These are phyloP conservation scores for Sus scrofa DNA, from an alignment of 2,113 vertebrate species.

Conservation along the genomic window DNA sequence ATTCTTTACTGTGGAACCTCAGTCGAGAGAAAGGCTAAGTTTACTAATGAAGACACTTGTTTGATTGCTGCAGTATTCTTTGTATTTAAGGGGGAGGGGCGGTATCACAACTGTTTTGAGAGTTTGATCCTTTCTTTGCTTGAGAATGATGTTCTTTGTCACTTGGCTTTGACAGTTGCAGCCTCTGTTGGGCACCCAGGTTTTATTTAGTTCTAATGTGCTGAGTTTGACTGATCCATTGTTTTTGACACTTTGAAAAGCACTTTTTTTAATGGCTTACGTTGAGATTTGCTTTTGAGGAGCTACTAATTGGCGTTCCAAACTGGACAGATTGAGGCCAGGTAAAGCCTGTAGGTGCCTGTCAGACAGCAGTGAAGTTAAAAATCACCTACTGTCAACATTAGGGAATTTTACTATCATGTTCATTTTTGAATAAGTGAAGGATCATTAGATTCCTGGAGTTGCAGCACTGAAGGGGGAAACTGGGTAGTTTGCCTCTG, in stretches of 20 bases:
- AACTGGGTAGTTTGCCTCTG: constrained; percentile 59
- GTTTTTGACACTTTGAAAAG: constrained; percentile 67
- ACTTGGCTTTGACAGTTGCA: constrained; percentile 43
- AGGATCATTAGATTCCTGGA: constrained; percentile 65
- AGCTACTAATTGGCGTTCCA: constrained; percentile 81
- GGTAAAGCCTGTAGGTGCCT: constrained; percentile 77
- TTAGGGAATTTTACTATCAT: constrained; percentile 64
- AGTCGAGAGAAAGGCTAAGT: constrained; percentile 2
- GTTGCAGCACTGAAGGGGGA: constrained; percentile 48
- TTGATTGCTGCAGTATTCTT: not conserved
- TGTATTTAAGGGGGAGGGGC: not conserved
- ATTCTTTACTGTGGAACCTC: not conserved
- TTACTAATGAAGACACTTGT: not conserved
- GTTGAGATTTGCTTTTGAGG: constrained; percentile 79
- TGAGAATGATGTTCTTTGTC: constrained; percentile 19
- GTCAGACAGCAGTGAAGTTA: constrained; percentile 74
- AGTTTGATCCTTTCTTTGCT: constrained; percentile 49
- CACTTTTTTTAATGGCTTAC: constrained; percentile 67
- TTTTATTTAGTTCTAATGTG: constrained; percentile 69
- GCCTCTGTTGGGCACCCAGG: not conserved
- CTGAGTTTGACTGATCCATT: constrained; percentile 62
- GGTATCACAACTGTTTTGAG: not conserved
- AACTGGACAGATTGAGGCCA: constrained; percentile 84
- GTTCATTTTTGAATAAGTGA: constrained; percentile 76
- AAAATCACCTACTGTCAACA: constrained; percentile 71